Evolutionary conservation across 2,888 invertebrate species (phyloP), one percentile per base, ranked within the genome.

Genomic region (Pachycephus smyrnensis): DNA sequence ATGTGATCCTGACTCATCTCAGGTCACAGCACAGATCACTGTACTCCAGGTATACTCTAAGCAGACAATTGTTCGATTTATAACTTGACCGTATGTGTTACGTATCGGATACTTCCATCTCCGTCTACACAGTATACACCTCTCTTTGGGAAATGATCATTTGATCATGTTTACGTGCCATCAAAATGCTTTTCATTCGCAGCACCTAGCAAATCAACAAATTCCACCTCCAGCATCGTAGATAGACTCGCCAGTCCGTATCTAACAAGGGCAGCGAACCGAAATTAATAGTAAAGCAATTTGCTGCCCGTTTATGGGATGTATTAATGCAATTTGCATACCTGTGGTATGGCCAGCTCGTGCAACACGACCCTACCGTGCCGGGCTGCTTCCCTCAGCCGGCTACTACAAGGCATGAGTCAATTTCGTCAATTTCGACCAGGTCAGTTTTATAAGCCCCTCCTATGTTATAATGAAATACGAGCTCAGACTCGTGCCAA

Each of bases 261-360:
- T 83, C 79, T 76, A 83, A 80, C 80, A 73, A 77, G 77, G 75
- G 77, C 78, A 80, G 77, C 80, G 78, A 77, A 82, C 81, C 82
- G 82, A 86, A 87, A 88, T 87, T 86, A 86, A 88, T 86, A 86
- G 86, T 85, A 85, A 87, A 88, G 87, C 88, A 87, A 88, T 88
- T 88, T 86, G 84, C 86, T 85, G 83, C 82, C 81, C 87, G 87
- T 86, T 87, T 88, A 88, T 86, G 85, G 86, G 85, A 87, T 85
- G 86, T 86, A 88, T 88, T 88, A 88, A 88, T 88, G 87, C 88
- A 86, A 88, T 88, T 88, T 88, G 88, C 88, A 87, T 81, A 80
- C 76, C 80, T 82, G 77, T 78, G 81, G 55, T 55, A 55, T 55
- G 23, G 23, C 55, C 55, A 55, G 55, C 23, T 55, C 55, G 55